Conservation (phyloP, 2,113 vertebrate genomes). For the Stegostoma tigrinum region DNA sequence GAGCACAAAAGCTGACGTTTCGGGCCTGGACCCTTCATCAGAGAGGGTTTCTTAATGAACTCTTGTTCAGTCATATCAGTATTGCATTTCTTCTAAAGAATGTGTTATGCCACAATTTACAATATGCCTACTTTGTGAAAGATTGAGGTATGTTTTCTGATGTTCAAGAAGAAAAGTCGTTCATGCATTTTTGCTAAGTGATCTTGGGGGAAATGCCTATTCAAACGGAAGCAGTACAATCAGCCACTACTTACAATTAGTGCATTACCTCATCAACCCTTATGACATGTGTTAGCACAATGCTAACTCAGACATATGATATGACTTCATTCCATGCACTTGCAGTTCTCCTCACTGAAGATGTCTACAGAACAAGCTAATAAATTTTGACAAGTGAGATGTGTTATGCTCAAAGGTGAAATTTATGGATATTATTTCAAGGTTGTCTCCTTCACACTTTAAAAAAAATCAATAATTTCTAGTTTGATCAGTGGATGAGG, state of each 20-base stretch:
- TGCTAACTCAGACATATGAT: constrained; percentile 44
- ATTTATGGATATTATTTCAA: constrained; percentile 23
- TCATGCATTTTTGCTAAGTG: constrained; percentile 61
- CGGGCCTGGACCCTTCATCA: too few species aligned
- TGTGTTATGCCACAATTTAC: constrained; percentile 46
- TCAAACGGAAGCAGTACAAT: constrained; percentile 45
- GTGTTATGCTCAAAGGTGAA: constrained; percentile 31
- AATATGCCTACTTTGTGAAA: constrained; percentile 50
- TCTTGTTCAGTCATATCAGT: constrained; percentile 44
- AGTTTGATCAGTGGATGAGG: background rate
- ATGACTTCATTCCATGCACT: constrained; percentile 38
- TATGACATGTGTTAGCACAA: constrained; percentile 42
- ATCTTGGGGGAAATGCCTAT: constrained; percentile 49
- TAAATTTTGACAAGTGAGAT: constrained; percentile 34
- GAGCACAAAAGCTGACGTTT: too few species aligned
- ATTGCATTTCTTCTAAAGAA: constrained; percentile 59
- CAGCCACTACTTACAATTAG: constrained; percentile 42
- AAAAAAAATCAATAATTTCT: background rate
- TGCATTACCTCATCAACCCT: constrained; percentile 44
- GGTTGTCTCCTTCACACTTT: constrained; percentile 19
- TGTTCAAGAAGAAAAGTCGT: constrained; percentile 55
- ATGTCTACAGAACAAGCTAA: constrained; percentile 32
- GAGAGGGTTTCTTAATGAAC: constrained; percentile 61
- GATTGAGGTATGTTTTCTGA: constrained; percentile 52
- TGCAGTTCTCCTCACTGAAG: constrained; percentile 37